Evolutionary conservation across 2,888 invertebrate genomes (phyloP).

Genomic region (Cosmia pyralina): DNA sequence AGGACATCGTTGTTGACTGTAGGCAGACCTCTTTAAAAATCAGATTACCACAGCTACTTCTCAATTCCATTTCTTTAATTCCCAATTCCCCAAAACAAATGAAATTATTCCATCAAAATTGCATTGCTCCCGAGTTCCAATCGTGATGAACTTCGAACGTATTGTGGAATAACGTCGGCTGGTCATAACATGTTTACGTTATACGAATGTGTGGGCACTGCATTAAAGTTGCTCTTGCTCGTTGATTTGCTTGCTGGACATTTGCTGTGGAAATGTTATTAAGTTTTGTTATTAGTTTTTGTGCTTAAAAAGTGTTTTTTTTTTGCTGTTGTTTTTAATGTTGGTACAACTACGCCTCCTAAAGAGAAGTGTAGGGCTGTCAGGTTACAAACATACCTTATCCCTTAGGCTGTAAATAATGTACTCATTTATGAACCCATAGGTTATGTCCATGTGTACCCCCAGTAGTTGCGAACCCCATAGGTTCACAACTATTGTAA

Average conservation of each 20-base stretch:
- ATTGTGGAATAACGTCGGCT: conserved; percentile 47
- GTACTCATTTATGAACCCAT: no score
- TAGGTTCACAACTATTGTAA: no score
- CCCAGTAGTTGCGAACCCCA: no score
- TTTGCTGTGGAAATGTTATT: conserved; percentile 3
- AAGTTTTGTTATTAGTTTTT: conserved; percentile 21
- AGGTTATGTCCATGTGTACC: no score
- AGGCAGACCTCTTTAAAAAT: background rate
- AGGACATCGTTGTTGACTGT: background rate
- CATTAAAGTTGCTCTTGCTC: conserved; percentile 60
- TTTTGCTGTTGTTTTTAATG: background rate
- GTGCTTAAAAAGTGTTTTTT: background rate
- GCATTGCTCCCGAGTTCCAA: conserved; percentile 30
- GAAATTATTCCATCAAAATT: conserved; percentile 51
- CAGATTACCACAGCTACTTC: background rate
- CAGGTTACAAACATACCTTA: background rate
- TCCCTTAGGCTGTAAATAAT: no score
- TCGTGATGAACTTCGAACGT: conserved; percentile 58
- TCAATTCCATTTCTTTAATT: conserved; percentile 37
- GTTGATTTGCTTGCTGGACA: conserved; percentile 39
- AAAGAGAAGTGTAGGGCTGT: background rate
- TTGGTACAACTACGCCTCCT: background rate
- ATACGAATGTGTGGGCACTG: conserved; percentile 36
- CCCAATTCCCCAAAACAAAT: conserved; percentile 38
- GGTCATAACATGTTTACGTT: conserved; percentile 64